phyloP scores from a whole-genome alignment of 2,797 vertebrate species.

The Bothrops alternatus region DNA sequence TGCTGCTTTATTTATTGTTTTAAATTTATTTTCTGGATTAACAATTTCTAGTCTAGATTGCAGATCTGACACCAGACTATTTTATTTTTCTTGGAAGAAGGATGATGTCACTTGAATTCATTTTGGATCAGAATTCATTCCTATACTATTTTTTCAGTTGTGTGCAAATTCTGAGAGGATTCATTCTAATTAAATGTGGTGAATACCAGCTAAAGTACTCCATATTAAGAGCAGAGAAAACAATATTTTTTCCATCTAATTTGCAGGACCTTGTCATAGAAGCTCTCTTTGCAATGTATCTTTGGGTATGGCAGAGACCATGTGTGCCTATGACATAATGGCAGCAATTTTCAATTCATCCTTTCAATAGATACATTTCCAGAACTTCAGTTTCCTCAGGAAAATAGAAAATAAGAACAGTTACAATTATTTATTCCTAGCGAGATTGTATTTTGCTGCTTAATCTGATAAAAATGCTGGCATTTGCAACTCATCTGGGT shows the following conservation, averaged over 20 bases:
- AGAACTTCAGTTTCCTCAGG: background rate
- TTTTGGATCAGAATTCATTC: background rate
- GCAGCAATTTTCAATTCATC: background rate
- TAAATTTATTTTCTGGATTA: background rate
- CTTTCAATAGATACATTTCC: background rate
- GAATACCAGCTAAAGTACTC: background rate
- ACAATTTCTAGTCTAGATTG: background rate
- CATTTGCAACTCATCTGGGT: background rate
- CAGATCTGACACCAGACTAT: background rate
- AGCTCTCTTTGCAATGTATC: background rate
- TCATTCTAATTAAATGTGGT: background rate
- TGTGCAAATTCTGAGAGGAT: background rate
- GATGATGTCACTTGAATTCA: background rate
- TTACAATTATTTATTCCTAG: background rate
- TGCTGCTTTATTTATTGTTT: background rate
- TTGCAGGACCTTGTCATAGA: background rate
- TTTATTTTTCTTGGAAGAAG: background rate
- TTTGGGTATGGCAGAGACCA: background rate
- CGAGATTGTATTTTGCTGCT: background rate
- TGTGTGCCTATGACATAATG: background rate
- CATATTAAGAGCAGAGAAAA: background rate
- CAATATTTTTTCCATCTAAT: background rate
- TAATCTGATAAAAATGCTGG: background rate
- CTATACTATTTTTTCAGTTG: background rate
- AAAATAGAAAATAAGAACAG: background rate